Percentiles rank a stretch among this genome's conserved stretches.
Conservation (phyloP, 2,797 vertebrate species). For the Acrossocheilus wenchowensis region DNA sequence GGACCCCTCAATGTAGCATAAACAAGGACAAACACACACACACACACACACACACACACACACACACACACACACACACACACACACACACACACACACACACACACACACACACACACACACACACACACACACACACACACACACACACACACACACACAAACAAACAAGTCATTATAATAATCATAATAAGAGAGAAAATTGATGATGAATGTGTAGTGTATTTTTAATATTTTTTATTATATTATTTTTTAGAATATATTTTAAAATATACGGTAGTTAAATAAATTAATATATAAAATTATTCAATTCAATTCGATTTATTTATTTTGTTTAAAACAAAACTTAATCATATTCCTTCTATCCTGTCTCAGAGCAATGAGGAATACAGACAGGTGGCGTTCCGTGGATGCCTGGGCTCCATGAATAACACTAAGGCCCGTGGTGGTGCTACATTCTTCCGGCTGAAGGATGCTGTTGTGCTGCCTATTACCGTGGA, state of each 20-base stretch:
- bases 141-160: background rate
- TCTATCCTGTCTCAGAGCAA: constrained; percentile 71
- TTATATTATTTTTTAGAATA: too few species aligned
- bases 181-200: background rate
- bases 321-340: too few species aligned
- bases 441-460: constrained; percentile 67
- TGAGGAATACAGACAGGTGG: constrained; percentile 72
- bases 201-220: background rate
- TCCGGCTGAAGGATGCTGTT: constrained; percentile 46
- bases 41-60: too few species aligned
- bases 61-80: background rate
- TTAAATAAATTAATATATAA: too few species aligned
- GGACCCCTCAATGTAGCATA: too few species aligned
- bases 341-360: too few species aligned
- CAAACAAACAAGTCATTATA: background rate
- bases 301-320: background rate
- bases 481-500: constrained; percentile 72
- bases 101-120: too few species aligned
- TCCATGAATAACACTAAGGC: constrained; percentile 71
- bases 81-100: background rate
- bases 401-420: constrained; percentile 70
- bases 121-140: too few species aligned
- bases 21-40: too few species aligned
- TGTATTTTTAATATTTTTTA: too few species aligned
- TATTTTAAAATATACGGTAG: too few species aligned